Percentiles rank a stretch among this genome's conserved stretches.
These are phyloP conservation scores for Micrasema longulum DNA, from an alignment of 1,140 invertebrate species.

Conservation along the genomic window DNA sequence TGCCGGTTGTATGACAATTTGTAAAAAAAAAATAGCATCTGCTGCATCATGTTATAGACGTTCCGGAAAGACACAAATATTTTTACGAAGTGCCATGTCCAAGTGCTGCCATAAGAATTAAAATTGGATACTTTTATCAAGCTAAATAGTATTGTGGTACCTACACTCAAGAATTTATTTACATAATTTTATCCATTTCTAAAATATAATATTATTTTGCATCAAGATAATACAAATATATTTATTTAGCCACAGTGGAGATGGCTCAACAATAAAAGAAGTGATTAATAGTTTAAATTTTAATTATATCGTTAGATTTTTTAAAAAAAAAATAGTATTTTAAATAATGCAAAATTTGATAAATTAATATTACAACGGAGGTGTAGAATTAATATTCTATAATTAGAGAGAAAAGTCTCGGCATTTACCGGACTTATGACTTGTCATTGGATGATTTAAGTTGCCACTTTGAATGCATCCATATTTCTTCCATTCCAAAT, in stretches of 20 bases:
- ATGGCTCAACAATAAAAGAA: no score
- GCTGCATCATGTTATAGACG: conserved; percentile 1
- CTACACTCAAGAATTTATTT: no score
- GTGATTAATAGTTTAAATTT: not conserved
- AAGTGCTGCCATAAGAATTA: not conserved
- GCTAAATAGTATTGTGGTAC: not conserved
- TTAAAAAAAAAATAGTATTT: not conserved
- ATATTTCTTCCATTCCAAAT: not conserved
- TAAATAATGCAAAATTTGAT: not conserved
- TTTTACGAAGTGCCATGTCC: conserved; percentile 9
- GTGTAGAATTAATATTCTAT: not conserved
- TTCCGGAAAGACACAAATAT: not conserved
- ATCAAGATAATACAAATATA: no score
- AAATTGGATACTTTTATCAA: not conserved
- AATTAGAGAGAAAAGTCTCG: not conserved
- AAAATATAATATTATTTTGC: no score
- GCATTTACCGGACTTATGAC: no score
- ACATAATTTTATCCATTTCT: no score
- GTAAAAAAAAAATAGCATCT: conserved; percentile 10
- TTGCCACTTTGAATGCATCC: not conserved
- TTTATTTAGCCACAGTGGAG: no score
- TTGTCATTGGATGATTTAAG: no score
- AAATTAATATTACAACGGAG: not conserved
- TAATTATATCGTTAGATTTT: not conserved
- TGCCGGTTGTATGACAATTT: conserved; percentile 7